Base-by-base conservation (phyloP, 2,888 invertebrate species). In the Acrobasis suavella region DNA sequence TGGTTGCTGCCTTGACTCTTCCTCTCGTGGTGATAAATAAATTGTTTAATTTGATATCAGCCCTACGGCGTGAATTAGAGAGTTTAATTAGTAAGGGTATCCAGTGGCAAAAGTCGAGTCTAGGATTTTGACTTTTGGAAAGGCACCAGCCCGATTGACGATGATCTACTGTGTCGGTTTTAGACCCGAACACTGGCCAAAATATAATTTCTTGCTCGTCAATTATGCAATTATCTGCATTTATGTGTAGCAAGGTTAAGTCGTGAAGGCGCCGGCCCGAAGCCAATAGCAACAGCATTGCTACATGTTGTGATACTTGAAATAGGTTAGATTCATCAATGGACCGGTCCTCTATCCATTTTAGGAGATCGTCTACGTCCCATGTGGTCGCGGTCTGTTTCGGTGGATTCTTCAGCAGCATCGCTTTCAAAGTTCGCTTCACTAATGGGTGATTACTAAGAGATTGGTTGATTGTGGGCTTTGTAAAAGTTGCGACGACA, bases 231-330 rank as follows among this genome's bases (percentile, higher is more conserved):
- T 64, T 37, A 0, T 22, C 0, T 15, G 49, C 39, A 10, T 71
- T 66, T 2, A 58, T 9, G 10, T 50, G 50, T 1, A 74, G 58
- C 0, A 74, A 60, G 0, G 75, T 73, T 0, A 74, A 63, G 38
- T 74, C 72, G 22, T 76, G 73, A 3, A 74, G 58, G 14, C 73
- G 62, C 50, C 72, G 38, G 0, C 72, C 69, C 1, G 75, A 63
- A 1, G 65, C 63, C 49, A 72, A 50, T 0, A 75, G 49, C 3
- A 75, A 62, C 6, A 73, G 42, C 0, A 52, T 38, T 5, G 65
- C 67, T 17, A 60, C 60, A 52, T 63, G 64, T 50, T 65, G 54
- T 1, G 67, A 65, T n/a, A 68, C 17, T 49, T 68, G 64, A 49
- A 63, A 66, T 7, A 66, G 10, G 50, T 52, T 65, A 15, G 46